A percentile compares a stretch with the other conserved stretches of the same genome.
phyloP scores from a whole-genome alignment of 1,140 invertebrate species.

The Megathymus violae region DNA sequence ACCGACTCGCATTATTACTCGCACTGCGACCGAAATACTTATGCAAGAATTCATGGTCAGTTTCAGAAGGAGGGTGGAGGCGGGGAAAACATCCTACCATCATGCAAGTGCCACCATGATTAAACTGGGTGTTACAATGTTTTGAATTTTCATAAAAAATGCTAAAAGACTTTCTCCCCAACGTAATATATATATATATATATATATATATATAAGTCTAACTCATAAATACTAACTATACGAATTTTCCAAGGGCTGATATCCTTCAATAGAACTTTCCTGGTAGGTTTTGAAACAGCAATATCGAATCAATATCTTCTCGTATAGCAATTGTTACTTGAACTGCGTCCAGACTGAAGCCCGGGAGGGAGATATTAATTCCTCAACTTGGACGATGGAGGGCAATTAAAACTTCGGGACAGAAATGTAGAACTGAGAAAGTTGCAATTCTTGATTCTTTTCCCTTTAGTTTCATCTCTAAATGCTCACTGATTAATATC shows the following conservation, averaged over 20 bases:
- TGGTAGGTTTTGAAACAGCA: not conserved
- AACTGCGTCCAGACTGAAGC: slow-evolving; percentile 43
- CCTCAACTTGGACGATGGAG: slow-evolving; percentile 62
- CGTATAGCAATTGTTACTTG: slow-evolving; percentile 34
- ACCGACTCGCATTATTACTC: too few species aligned
- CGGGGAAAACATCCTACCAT: too few species aligned
- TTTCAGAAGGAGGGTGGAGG: too few species aligned
- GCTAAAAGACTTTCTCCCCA: too few species aligned
- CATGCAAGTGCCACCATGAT: too few species aligned
- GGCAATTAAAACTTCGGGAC: slow-evolving; percentile 69
- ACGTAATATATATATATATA: too few species aligned
- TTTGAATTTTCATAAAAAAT: too few species aligned
- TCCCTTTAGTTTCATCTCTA: slow-evolving; percentile 55
- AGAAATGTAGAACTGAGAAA: slow-evolving; percentile 55
- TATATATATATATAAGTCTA: too few species aligned
- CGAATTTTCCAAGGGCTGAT: not conserved
- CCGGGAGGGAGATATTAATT: slow-evolving; percentile 66
- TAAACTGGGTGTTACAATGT: too few species aligned
- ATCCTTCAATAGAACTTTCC: not conserved
- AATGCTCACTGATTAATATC: slow-evolving; percentile 12
- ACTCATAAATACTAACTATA: not conserved
- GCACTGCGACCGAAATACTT: too few species aligned
- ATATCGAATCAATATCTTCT: slow-evolving; percentile 21
- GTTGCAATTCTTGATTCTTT: slow-evolving; percentile 61
- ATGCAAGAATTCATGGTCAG: too few species aligned